Conservation (phyloP, 2,113 vertebrate species). For the Willisornis vidua region DNA sequence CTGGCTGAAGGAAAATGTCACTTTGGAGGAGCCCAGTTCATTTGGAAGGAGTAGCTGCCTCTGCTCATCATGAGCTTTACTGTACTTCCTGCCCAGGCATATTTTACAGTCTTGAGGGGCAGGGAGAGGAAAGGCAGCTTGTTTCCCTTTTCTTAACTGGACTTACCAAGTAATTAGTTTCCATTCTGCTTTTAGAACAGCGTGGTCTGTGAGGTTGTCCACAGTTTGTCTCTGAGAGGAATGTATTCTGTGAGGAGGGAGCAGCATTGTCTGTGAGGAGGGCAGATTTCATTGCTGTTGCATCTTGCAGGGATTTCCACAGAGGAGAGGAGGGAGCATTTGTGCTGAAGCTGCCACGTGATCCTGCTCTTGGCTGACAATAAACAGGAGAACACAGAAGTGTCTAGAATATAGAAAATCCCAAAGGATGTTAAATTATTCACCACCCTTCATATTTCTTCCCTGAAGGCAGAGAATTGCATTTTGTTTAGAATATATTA, state of each 20-base stretch:
- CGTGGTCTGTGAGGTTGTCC: not conserved
- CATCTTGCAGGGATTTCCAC: not conserved
- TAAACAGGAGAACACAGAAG: not conserved
- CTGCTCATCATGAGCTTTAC: not conserved
- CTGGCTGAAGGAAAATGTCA: not conserved
- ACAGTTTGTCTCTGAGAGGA: not conserved
- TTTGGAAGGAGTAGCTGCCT: constrained; percentile 5
- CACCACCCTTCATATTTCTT: not conserved
- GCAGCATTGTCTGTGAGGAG: not conserved
- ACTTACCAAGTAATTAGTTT: constrained; percentile 12
- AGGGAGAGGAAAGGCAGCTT: not conserved
- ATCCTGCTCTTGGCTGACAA: not conserved
- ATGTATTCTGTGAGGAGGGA: not conserved
- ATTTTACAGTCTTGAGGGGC: not conserved
- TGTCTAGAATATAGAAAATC: not conserved
- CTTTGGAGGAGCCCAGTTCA: not conserved
- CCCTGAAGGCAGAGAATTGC: not conserved
- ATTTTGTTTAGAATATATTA: not conserved
- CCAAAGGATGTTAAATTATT: not conserved
- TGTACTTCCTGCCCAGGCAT: constrained; percentile 35
- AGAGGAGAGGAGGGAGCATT: not conserved
- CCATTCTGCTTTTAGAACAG: not conserved
- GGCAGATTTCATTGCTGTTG: not conserved
- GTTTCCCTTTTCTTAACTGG: constrained; percentile 21
- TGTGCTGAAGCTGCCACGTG: not conserved